Conservation (phyloP, 1,140 invertebrate species). For the Mactra quadrangularis region DNA sequence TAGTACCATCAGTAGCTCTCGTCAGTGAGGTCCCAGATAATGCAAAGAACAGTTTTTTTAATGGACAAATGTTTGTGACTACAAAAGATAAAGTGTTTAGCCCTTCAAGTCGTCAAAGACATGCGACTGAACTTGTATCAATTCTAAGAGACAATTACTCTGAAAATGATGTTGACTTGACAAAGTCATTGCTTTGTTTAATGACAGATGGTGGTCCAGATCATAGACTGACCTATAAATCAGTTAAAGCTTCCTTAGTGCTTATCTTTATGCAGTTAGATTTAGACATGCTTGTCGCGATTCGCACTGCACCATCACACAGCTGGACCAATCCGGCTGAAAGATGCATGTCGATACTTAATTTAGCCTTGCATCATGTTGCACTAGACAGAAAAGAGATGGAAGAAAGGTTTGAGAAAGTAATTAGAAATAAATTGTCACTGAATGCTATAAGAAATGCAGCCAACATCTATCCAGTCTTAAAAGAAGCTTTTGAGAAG, state of each 20-base stretch:
- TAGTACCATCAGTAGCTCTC: conserved; percentile 63
- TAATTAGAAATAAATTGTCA: conserved; percentile 42
- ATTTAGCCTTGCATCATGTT: conserved; percentile 57
- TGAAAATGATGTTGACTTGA: conserved; percentile 17
- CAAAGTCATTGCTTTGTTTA: conserved; percentile 39
- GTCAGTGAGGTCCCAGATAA: conserved; percentile 53
- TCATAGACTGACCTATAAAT: conserved; percentile 60
- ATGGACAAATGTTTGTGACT: conserved; percentile 61
- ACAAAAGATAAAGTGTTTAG: conserved; percentile 67
- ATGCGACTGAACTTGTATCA: conserved; percentile 45
- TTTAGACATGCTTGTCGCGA: conserved; percentile 61
- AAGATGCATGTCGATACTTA: conserved; percentile 52
- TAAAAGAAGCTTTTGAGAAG: conserved; percentile 24
- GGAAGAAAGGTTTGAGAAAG: conserved; percentile 28
- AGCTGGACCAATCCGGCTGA: conserved; percentile 64
- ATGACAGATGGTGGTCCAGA: conserved; percentile 69
- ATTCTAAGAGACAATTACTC: conserved; percentile 6
- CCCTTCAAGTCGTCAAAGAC: conserved; percentile 39
- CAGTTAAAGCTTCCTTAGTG: conserved; percentile 53
- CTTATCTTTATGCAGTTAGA: conserved; percentile 56
- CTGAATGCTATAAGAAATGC: conserved; percentile 40
- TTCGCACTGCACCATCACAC: conserved; percentile 59
- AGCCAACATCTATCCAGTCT: conserved; percentile 25
- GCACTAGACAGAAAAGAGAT: conserved; percentile 30
- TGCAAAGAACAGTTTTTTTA: conserved; percentile 54